These are phyloP conservation scores for Sebastolobus alascanus DNA, from an alignment of 2,797 vertebrate genomes.

Conservation along the genomic window DNA sequence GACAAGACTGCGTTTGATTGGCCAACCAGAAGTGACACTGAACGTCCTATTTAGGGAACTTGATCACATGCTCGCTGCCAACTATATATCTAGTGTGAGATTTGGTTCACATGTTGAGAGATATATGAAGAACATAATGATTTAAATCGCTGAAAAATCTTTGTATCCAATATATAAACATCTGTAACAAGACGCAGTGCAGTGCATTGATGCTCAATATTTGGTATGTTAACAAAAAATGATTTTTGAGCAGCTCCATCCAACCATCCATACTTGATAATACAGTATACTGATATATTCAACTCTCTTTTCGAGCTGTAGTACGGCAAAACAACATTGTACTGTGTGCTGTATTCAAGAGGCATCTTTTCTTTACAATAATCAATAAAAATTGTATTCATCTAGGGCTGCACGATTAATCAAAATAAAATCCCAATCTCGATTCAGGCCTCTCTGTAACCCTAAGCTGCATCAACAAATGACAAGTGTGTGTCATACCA, in stretches of 20 bases:
- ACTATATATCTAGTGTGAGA: not conserved
- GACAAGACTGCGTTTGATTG: slow-evolving; percentile 18
- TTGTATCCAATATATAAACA: not conserved
- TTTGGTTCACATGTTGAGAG: not conserved
- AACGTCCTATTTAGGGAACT: not conserved
- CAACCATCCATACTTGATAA: not conserved
- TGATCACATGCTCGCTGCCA: slow-evolving; percentile 7
- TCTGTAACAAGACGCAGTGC: not conserved
- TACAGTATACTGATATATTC: not conserved
- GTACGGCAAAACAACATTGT: not conserved
- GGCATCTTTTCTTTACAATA: not conserved
- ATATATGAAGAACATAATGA: not conserved
- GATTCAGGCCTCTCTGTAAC: not conserved
- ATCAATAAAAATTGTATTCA: not conserved
- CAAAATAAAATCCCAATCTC: not conserved
- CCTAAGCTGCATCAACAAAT: too few species aligned
- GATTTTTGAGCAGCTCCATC: not conserved
- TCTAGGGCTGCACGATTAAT: not conserved
- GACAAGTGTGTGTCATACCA: not conserved
- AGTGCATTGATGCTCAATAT: not conserved
- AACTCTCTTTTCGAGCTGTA: not conserved
- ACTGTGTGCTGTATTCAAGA: not conserved
- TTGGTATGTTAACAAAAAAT: not conserved
- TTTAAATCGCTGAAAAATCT: not conserved
- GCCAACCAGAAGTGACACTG: not conserved